Evolutionary conservation across 2,888 invertebrate species (phyloP), one percentile per base, ranked within the genome.

Genomic region (Dione vanillae): DNA sequence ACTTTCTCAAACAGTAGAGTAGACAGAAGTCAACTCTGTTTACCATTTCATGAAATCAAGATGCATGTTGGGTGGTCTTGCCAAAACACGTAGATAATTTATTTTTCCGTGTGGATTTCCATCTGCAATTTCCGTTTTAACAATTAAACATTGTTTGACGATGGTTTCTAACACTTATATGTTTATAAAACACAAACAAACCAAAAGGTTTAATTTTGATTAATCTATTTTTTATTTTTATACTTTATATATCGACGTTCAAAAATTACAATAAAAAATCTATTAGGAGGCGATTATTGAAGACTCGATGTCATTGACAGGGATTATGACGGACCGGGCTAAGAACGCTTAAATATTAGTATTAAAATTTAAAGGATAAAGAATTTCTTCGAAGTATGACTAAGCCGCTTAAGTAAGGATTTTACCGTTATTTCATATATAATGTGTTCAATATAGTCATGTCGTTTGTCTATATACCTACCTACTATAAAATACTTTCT

Each of bases 361-460:
- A 65, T 69, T 69, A 64, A 65, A n/a, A 69, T 69, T 47, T 65
- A 41, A 51, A 47, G 61, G 59, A 68, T 68, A 65, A 72, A 68
- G 49, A 56, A 56, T 41, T 49, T 49, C 45, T 56, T 65, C 19
- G 41, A 37, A 49, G 49, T 62, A 59, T 56, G 69, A 65, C 9
- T 69, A 70, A 72, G 67, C 52, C 11, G 51, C 67, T 67, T 67
- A 65, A 19, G 66, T 66, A 37, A 35, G 52, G 52, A 59, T 65
- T 72, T 67, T 49, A 67, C 66, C 45, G 62, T 37, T 37, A 41
- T 37, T n/a, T 56, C 62, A 49, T 27, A 64, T 64, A 69, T 43
- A 56, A 19, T 43, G 11, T 20, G 9, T 16, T 54, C 14, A 35
- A 10, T 37, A 11, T 45, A 40, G 37, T 56, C 35, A 37, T 16